Evolutionary conservation across 1,140 invertebrate species (phyloP).

Genomic region (Chironomus striatipennis): DNA sequence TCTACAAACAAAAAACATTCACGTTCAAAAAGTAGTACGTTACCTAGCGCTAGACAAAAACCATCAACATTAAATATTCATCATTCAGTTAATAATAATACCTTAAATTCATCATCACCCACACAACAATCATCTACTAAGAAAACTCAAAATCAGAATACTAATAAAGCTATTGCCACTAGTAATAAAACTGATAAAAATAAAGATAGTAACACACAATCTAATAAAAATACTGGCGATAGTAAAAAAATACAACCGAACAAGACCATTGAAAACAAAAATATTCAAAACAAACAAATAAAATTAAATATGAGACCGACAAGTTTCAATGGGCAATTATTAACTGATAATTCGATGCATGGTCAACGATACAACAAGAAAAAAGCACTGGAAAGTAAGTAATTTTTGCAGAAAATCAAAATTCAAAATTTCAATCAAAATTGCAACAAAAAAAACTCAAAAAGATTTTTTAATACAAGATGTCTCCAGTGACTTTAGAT

Average conservation of each 20-base stretch:
- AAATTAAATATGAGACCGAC: conserved; percentile 22
- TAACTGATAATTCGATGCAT: conserved; percentile 17
- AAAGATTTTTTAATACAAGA: not conserved
- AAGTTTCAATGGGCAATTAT: conserved; percentile 20
- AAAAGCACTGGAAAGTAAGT: conserved; percentile 23
- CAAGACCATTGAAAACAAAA: conserved; percentile 23
- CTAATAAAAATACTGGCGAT: not conserved
- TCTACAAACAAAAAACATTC: conserved; percentile 41
- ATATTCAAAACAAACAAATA: conserved; percentile 15
- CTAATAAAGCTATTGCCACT: conserved; percentile 24
- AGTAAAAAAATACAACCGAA: conserved; percentile 15
- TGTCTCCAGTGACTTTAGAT: conserved; percentile 7
- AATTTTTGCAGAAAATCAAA: not conserved
- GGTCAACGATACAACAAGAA: conserved; percentile 22
- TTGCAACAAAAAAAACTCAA: conserved; percentile 11
- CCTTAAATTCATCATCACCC: conserved; percentile 31
- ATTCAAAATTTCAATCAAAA: not conserved
- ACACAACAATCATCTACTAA: conserved; percentile 26
- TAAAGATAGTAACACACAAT: not conserved
- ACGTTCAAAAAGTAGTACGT: conserved; percentile 45
- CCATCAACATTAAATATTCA: conserved; percentile 21
- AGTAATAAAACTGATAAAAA: not conserved
- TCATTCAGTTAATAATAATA: conserved; percentile 27
- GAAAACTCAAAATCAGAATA: conserved; percentile 27
- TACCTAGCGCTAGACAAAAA: conserved; percentile 36